phyloP scores from a whole-genome alignment of 1,140 invertebrate species.

The Drosophila lacertosa region DNA sequence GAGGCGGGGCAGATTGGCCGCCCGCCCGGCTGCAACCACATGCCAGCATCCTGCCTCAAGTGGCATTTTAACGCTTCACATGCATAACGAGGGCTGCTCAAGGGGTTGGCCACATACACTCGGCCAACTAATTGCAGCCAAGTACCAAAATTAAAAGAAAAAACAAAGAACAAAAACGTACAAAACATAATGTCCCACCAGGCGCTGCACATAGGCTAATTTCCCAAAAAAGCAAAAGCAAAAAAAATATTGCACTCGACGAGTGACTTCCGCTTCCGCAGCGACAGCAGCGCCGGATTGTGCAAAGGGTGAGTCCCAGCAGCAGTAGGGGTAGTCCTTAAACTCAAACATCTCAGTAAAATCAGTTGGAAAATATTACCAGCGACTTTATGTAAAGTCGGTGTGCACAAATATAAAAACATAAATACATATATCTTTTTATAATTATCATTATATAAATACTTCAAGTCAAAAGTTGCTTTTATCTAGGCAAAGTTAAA shows the following conservation, averaged over 20 bases:
- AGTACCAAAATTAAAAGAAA: conserved; percentile 12
- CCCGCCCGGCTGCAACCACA: conserved; percentile 9
- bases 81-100: conserved; percentile 58
- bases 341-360: neutral
- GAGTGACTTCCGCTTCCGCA: conserved; percentile 77
- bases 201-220: conserved; percentile 67
- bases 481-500: too few species aligned
- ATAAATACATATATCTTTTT: too few species aligned
- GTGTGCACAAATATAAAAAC: too few species aligned
- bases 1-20: neutral
- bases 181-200: conserved; percentile 23
- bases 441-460: too few species aligned
- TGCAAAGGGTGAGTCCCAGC: neutral
- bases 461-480: too few species aligned
- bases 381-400: too few species aligned
- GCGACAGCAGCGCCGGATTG: conserved; percentile 30
- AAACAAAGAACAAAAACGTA: conserved; percentile 16
- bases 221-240: conserved; percentile 28
- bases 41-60: conserved; percentile 33
- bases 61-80: conserved; percentile 79
- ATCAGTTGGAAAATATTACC: neutral
- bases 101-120: conserved; percentile 42
- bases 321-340: conserved; percentile 2
- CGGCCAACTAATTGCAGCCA: conserved; percentile 32
- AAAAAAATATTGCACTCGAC: conserved; percentile 31